A percentile compares a stretch with the other conserved stretches of the same genome.
phyloP scores from a whole-genome alignment of 2,888 invertebrate species.

The Sthenelais limicola region DNA sequence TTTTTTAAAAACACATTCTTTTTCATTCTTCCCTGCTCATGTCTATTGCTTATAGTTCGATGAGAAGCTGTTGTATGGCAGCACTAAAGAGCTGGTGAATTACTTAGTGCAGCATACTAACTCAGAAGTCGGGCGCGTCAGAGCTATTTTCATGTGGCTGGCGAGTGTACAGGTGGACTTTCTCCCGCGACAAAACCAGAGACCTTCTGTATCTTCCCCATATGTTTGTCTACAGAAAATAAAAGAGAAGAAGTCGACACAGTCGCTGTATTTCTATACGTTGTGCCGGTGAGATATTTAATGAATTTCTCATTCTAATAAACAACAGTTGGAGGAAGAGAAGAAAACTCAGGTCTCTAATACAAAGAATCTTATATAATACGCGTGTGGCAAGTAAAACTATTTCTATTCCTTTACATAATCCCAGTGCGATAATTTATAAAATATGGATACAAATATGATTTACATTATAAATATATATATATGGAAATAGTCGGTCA shows the following conservation, averaged over 20 bases:
- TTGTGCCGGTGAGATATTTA: conserved; percentile 19
- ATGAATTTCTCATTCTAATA: neutral
- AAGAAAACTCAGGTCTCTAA: neutral
- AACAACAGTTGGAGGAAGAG: no score
- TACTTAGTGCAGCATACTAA: neutral
- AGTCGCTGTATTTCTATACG: conserved; percentile 13
- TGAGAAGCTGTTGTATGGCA: neutral
- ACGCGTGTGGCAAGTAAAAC: neutral
- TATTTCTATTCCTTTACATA: no score
- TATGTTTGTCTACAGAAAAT: conserved; percentile 16
- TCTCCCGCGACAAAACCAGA: no score
- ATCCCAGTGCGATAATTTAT: no score
- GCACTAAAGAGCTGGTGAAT: conserved; percentile 1
- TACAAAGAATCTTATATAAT: neutral
- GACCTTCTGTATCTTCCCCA: conserved; percentile 3
- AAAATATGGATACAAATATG: no score
- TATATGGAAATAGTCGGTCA: no score
- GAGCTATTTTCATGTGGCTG: conserved; percentile 22
- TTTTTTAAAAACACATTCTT: neutral
- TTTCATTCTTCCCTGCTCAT: neutral
- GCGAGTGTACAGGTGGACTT: conserved; percentile 8
- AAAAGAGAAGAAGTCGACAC: conserved; percentile 26
- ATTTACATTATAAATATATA: no score
- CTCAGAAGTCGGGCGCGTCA: conserved; percentile 14
- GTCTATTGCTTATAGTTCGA: neutral